Evolutionary conservation across 2,113 vertebrate species (phyloP), one percentile per base, ranked within the genome.

Genomic region (Ciconia boyciana): DNA sequence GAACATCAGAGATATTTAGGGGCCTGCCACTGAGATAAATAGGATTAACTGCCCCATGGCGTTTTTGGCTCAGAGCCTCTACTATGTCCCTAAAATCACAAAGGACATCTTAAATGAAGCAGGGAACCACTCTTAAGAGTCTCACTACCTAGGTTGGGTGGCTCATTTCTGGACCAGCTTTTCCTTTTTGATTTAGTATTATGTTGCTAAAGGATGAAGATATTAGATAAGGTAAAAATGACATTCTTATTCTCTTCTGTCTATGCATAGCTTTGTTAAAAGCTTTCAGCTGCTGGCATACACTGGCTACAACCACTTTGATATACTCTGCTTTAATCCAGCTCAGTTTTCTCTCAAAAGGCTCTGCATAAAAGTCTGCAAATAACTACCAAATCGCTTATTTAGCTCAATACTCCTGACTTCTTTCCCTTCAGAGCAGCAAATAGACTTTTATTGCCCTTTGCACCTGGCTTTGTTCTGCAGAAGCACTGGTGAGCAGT

Each of bases 1-100:
- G 61, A 94, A 93, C 81, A 93, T 79, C 86, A 93, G 64, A 71
- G 77, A 94, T 84, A 93, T 95, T 96, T 96, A 97, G 70, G 41
- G 83, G 75, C 88, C 92, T 96, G 92, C 68, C 96, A 96, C 51
- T 39, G 88, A 96, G 94, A 96, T 86, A 96, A 96, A 96, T 95
- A 83, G 88, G 85, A 96, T 92, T 92, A 94, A 55, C 48, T 89
- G 90, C 55, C 90, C 92, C 43, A 41, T n/a, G 90, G 80, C 71
- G 86, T 81, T 96, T 78, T 71, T 88, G 96, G 88, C 90, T 86
- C 76, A 76, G 41, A 95, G 83, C 88, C 85, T 95, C 49, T 29
- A 26, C 62, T 51, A 11, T 26, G 58, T 77, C 88, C 88, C 93
- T 90, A 94, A 96, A 93, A 94, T 94, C 92, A 93, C 55, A 88